Percentiles rank a stretch among this genome's conserved stretches.
Evolutionary conservation across 30 jellyfish, hydroid and myxozoan species (phyloP).

Genomic region (Cassiopea xamachana): DNA sequence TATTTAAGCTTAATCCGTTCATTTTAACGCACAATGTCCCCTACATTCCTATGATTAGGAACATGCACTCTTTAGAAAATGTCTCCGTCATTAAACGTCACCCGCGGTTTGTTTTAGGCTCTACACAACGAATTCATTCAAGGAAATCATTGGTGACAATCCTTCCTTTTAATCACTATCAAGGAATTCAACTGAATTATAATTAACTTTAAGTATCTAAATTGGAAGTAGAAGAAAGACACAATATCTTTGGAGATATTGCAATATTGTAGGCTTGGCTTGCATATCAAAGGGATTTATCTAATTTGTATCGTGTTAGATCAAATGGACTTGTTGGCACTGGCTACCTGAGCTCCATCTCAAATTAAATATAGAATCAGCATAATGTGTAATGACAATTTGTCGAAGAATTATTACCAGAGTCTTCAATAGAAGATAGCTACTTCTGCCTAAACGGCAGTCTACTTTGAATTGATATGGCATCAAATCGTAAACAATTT

Average conservation of each 20-base stretch:
- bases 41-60: constrained; percentile 12
- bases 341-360: neutral
- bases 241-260: neutral
- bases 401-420: no score
- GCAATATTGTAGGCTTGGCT: neutral
- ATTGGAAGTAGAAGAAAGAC: neutral
- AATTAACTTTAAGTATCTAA: neutral
- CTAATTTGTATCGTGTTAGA: neutral
- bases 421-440: no score
- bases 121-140: neutral
- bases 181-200: neutral
- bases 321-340: neutral
- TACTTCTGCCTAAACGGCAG: no score
- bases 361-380: no score
- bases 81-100: constrained; percentile 12
- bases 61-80: neutral
- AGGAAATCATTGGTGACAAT: neutral
- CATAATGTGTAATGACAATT: no score
- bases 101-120: neutral
- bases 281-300: neutral
- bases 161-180: neutral
- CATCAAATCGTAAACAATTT: no score
- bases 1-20: constrained; percentile 1
- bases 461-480: no score
- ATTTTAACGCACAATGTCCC: neutral